Percentiles rank a stretch among this genome's conserved stretches.
Evolutionary conservation across 2,888 invertebrate genomes (phyloP).

Genomic region (Pyrrhosoma nymphula): DNA sequence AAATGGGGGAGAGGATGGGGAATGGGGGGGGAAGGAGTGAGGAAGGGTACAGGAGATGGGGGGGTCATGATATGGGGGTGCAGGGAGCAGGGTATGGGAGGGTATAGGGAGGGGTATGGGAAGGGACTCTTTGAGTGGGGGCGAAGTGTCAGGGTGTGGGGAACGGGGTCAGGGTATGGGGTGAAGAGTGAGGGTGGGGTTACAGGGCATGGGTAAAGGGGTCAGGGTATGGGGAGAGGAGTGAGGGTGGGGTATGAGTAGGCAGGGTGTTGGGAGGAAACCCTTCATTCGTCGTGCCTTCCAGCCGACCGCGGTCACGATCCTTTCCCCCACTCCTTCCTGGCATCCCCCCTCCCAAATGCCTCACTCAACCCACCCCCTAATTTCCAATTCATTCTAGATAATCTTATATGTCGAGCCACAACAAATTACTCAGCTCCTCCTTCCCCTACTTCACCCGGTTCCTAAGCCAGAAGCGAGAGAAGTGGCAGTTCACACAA

Average conservation of each 20-base stretch:
- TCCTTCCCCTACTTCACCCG: background rate
- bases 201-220: too few species aligned
- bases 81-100: too few species aligned
- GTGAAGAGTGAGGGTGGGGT: too few species aligned
- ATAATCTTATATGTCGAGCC: conserved; percentile 49
- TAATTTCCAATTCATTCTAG: conserved; percentile 65
- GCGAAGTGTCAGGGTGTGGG: too few species aligned
- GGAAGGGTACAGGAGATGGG: background rate
- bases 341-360: background rate
- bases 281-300: conserved; percentile 37
- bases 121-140: too few species aligned
- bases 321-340: background rate
- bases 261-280: background rate
- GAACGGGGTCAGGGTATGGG: too few species aligned
- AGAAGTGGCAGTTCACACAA: conserved; percentile 13
- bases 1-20: background rate
- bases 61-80: too few species aligned
- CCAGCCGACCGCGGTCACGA: conserved; percentile 61
- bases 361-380: conserved; percentile 10
- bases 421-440: conserved; percentile 57
- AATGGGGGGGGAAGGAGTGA: background rate
- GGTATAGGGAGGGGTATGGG: too few species aligned
- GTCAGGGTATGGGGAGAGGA: too few species aligned
- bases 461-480: conserved; percentile 14
- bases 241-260: too few species aligned